Evolutionary conservation across 2,113 vertebrate species (phyloP).

Genomic region (Takifugu bimaculatus): DNA sequence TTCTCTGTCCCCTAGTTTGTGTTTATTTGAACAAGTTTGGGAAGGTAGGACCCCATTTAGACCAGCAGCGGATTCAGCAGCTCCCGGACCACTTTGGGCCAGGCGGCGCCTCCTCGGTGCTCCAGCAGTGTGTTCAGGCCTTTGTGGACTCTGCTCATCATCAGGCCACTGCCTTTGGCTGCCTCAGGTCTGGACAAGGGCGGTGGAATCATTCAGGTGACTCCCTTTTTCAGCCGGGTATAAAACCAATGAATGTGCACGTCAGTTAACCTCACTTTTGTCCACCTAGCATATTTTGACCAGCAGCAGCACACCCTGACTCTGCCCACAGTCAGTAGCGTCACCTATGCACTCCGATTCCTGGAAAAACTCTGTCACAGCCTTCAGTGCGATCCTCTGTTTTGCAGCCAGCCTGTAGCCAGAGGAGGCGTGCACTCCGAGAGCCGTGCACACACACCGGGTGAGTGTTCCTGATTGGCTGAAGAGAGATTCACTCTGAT

Average conservation of each 20-base stretch:
- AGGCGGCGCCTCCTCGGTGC: slow-evolving; percentile 89
- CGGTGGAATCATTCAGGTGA: slow-evolving; percentile 94
- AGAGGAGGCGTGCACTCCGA: no score
- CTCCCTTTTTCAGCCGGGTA: slow-evolving; percentile 19
- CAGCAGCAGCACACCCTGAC: slow-evolving; percentile 93
- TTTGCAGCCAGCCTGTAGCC: no score
- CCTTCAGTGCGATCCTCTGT: no score
- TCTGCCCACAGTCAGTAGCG: slow-evolving; percentile 94
- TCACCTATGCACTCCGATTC: slow-evolving; percentile 95
- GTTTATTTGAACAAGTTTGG: no score
- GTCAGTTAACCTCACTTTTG: background rate
- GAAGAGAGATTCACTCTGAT: no score
- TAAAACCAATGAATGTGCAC: background rate
- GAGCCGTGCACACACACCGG: no score
- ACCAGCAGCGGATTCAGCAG: no score
- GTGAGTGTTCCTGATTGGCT: no score
- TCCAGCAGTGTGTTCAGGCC: slow-evolving; percentile 97
- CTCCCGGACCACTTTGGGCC: no score
- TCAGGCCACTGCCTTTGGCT: slow-evolving; percentile 89
- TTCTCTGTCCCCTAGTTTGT: no score
- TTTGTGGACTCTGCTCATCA: slow-evolving; percentile 95
- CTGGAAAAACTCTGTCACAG: no score
- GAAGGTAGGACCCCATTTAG: no score
- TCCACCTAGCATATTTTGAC: slow-evolving; percentile 84
- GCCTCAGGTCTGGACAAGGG: slow-evolving; percentile 94